Percentiles rank a stretch among this genome's conserved stretches.
phyloP scores from a whole-genome alignment of 2,797 vertebrate genomes.

The Martes flavigula region DNA sequence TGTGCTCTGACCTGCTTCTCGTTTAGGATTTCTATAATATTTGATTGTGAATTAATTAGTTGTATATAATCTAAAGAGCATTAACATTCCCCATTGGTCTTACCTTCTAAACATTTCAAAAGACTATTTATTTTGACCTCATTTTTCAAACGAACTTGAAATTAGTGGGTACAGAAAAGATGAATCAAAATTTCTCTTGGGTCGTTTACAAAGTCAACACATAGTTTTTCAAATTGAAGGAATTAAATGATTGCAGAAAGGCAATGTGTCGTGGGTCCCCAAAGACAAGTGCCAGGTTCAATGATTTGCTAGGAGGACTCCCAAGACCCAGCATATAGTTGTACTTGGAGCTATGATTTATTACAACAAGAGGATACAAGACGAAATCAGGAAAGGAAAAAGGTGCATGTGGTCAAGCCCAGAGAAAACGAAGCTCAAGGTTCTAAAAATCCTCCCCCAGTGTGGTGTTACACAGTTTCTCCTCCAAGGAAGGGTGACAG shows the following conservation, averaged over 20 bases:
- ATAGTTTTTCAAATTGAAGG: neutral
- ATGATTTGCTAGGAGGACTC: neutral
- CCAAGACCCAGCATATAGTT: neutral
- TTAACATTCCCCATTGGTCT: neutral
- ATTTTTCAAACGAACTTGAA: slow-evolving; percentile 17
- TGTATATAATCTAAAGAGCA: neutral
- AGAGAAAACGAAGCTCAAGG: neutral
- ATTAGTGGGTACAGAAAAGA: neutral
- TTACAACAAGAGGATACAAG: neutral
- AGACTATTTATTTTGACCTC: neutral
- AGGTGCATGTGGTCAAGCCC: too few relatives aligned
- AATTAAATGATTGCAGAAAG: neutral
- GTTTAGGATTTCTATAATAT: neutral
- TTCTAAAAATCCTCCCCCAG: neutral
- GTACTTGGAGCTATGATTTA: neutral
- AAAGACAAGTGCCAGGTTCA: neutral
- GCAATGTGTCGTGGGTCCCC: neutral
- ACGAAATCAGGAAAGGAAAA: neutral
- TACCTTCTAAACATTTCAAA: slow-evolving; percentile 5
- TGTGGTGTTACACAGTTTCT: neutral
- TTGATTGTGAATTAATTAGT: neutral
- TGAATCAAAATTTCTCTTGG: neutral
- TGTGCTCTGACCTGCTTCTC: neutral
- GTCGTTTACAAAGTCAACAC: neutral
- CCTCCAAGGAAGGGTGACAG: neutral